phyloP scores from a whole-genome alignment of 2,113 vertebrate species.

The Cinclus mexicanus region DNA sequence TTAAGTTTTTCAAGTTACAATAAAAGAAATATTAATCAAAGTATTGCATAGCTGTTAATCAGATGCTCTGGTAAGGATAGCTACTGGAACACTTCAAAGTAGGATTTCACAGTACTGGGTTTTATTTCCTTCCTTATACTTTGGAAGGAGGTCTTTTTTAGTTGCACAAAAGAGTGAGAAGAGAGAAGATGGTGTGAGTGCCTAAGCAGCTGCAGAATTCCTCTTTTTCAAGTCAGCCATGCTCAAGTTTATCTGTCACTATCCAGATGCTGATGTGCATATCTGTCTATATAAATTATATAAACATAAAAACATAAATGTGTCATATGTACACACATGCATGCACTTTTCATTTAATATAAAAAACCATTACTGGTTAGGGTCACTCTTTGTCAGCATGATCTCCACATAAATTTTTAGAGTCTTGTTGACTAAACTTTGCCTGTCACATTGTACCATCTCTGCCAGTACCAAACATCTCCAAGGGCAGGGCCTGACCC shows the following conservation, averaged over 20 bases:
- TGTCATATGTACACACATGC: background rate
- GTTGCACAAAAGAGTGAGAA: background rate
- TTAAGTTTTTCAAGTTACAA: background rate
- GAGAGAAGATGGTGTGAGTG: background rate
- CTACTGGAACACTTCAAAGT: background rate
- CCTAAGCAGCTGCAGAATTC: background rate
- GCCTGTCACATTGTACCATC: background rate
- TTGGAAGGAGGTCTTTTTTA: background rate
- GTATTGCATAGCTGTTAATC: background rate
- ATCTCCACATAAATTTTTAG: background rate
- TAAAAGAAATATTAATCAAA: background rate
- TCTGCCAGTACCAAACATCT: background rate
- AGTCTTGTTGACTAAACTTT: background rate
- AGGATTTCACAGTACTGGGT: background rate
- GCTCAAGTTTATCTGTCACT: background rate
- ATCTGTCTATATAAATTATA: background rate
- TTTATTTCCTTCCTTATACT: background rate
- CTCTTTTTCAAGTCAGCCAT: background rate
- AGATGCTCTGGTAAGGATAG: background rate
- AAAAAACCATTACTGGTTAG: background rate
- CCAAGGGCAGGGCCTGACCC: slow-evolving; percentile 1
- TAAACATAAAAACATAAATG: background rate
- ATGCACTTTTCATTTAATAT: background rate
- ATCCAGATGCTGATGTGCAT: background rate
- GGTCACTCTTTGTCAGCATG: background rate